Base-by-base conservation (phyloP, 2,888 invertebrate species). In the Latheticus oryzae region DNA sequence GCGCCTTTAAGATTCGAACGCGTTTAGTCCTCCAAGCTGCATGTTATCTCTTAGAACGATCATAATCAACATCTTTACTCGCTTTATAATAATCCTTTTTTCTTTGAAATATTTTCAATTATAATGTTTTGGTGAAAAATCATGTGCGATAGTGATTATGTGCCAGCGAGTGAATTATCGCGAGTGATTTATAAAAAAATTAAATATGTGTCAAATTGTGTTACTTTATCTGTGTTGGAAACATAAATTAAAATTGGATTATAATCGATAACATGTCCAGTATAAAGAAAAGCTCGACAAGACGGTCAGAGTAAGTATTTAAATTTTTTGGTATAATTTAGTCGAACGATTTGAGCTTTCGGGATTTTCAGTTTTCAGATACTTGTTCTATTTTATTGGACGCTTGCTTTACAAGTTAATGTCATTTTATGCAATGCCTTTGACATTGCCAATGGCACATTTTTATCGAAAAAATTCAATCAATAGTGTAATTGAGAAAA, bases 221-320 rank as follows among this genome's bases (percentile, higher is more conserved):
- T 61, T 72, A 43, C 58, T 66, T 21, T 73, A 70, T 48, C 66
- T 73, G 69, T 74, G 71, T 55, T 74, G 74, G 73, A 76, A 75
- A 67, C 70, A 71, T 72, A 76, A 75, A 64, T 63, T 73, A 56
- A 72, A 69, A 66, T 66, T 58, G 57, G 51, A 53, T 26, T 40
- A 52, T 33, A 50, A 61, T 24, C 55, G 47, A 47, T 35, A 63
- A 56, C 24, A 80, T 80, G 79, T 78, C 80, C 59, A 76, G 73
- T 63, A 76, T 76, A 63, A 74, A 71, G 61, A 73, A 77, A 64
- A 70, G 73, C 54, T 78, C 77, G n/a, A 72, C 77, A 19, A 73
- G 76, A 59, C 76, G 79, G 40, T 80, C 79, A 17, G 80, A 80
- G 80, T 81, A 69, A 80, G 80, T 79, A 58, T 3, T 48, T 30